Evolutionary conservation across 2,797 vertebrate genomes (phyloP).

Genomic region (Antennarius maculatus): DNA sequence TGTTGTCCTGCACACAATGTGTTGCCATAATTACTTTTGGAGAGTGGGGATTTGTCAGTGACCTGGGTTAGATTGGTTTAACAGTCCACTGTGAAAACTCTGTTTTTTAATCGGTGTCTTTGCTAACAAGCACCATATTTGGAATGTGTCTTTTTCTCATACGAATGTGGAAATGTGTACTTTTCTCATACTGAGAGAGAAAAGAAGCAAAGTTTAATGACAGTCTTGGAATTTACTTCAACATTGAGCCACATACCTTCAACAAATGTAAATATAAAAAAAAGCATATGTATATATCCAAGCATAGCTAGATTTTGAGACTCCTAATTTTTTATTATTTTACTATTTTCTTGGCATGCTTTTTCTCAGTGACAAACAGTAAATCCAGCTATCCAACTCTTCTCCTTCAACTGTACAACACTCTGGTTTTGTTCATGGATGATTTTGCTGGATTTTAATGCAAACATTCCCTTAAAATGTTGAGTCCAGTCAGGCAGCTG

Average conservation of each 20-base stretch:
- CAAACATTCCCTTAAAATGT: constrained; percentile 52
- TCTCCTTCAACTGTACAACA: constrained; percentile 24
- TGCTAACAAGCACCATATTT: constrained; percentile 66
- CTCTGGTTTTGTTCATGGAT: constrained; percentile 53
- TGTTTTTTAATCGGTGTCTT: constrained; percentile 56
- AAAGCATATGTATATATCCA: constrained; percentile 24
- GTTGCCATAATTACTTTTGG: constrained; percentile 51
- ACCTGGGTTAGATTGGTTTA: constrained; percentile 63
- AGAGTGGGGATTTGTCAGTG: constrained; percentile 44
- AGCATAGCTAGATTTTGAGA: constrained; percentile 32
- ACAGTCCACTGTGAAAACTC: constrained; percentile 52
- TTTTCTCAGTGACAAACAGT: constrained; percentile 41
- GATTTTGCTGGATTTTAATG: constrained; percentile 34
- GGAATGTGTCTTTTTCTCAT: constrained; percentile 45
- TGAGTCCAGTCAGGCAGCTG: constrained; percentile 50
- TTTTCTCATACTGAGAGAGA: constrained; percentile 54
- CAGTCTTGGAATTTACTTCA: constrained; percentile 63
- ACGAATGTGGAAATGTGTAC: constrained; percentile 58
- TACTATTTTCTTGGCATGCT: constrained; percentile 37
- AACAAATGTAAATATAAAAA: constrained; percentile 74
- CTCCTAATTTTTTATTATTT: constrained; percentile 42
- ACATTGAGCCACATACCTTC: constrained; percentile 37
- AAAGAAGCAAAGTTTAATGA: constrained; percentile 63
- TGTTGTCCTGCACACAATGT: constrained; percentile 45
- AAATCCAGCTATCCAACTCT: constrained; percentile 21